Evolutionary conservation across 2,888 invertebrate genomes (phyloP).

Genomic region (Dynastes maya): DNA sequence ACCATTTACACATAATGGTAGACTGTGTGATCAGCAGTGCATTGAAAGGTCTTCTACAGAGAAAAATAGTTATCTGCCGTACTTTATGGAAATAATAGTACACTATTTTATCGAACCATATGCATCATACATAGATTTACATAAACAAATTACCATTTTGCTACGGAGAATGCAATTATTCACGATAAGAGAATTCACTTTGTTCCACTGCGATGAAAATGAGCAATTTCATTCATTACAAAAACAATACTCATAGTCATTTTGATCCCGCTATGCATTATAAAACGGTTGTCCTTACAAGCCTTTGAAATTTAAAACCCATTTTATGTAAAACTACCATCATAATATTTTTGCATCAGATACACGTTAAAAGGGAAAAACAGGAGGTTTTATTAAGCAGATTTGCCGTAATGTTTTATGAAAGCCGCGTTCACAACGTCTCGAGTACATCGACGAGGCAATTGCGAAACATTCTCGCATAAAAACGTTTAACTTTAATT

Average conservation of each 20-base stretch:
- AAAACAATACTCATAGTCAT: neutral
- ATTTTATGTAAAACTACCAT: slow-evolving; percentile 10
- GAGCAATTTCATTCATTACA: neutral
- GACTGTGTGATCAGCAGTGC: no score
- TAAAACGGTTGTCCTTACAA: neutral
- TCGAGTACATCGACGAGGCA: neutral
- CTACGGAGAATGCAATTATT: no score
- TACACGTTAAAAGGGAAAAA: neutral
- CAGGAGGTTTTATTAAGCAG: neutral
- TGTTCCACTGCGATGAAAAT: neutral
- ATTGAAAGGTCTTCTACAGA: no score
- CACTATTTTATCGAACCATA: no score
- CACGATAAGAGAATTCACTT: neutral
- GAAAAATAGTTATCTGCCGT: no score
- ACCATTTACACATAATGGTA: no score
- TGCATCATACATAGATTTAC: no score
- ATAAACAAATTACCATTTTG: no score
- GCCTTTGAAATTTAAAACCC: neutral
- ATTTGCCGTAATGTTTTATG: neutral
- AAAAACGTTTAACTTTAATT: neutral
- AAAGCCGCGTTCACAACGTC: slow-evolving; percentile 7
- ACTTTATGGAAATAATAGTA: no score
- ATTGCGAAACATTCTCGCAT: neutral
- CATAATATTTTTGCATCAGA: neutral
- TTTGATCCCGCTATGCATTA: neutral